A percentile compares a stretch with the other conserved stretches of the same genome.
phyloP scores from a whole-genome alignment of 1,140 invertebrate species.

The Drosophila hydei region DNA sequence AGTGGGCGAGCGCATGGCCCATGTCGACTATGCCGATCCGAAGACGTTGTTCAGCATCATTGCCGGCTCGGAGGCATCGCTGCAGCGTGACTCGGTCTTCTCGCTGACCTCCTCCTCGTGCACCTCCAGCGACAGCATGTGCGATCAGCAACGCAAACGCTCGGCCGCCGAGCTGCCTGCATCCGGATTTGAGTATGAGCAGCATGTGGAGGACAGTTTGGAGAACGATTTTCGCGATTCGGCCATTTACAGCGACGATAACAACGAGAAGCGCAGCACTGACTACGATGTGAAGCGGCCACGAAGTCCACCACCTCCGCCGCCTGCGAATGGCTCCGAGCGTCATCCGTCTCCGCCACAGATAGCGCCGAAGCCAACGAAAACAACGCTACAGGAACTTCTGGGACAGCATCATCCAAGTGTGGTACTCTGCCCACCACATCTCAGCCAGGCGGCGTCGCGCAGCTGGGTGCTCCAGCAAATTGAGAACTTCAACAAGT shows the following conservation, averaged over 20 bases:
- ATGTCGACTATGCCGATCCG: constrained; percentile 94
- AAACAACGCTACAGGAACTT: constrained; percentile 38
- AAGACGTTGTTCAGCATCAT: constrained; percentile 85
- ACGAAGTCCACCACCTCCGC: constrained; percentile 67
- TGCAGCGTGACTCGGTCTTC: constrained; percentile 86
- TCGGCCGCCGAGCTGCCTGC: constrained; percentile 28
- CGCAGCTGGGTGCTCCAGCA: constrained; percentile 82
- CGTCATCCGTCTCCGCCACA: constrained; percentile 29
- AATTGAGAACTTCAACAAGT: constrained; percentile 83
- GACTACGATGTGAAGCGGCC: constrained; percentile 61
- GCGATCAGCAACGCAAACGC: constrained; percentile 66
- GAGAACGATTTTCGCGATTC: constrained; percentile 90
- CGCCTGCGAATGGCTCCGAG: constrained; percentile 16
- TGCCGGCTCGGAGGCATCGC: constrained; percentile 83
- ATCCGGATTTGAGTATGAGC: constrained; percentile 75
- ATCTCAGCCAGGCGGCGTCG: constrained; percentile 68
- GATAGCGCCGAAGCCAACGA: constrained; percentile 59
- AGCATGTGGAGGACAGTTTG: constrained; percentile 76
- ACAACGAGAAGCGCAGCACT: constrained; percentile 84
- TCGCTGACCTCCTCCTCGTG: constrained; percentile 86
- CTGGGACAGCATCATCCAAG: constrained; percentile 23
- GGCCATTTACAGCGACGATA: constrained; percentile 92
- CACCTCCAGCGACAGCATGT: constrained; percentile 85
- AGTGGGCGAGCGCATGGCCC: constrained; percentile 93
- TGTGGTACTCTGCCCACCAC: constrained; percentile 45